Base-by-base conservation (phyloP, 2,888 invertebrate genomes). In the Hypomecis atomaria region DNA sequence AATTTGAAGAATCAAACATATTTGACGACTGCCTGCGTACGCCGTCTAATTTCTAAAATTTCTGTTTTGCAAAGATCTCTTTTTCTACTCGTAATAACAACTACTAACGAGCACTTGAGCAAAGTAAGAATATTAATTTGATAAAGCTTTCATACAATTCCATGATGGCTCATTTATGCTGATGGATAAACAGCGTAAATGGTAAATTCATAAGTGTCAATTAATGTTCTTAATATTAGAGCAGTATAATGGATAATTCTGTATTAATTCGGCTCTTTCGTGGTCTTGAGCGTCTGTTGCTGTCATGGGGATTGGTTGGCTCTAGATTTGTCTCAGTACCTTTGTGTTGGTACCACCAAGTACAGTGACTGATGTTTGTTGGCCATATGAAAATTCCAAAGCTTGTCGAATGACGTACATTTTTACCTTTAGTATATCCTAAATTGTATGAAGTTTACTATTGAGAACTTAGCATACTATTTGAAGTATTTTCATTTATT, bases 101-200 rank as follows among this genome's bases (percentile, higher is more conserved):
- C 43, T 54, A 37, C 38, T 48, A 58, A 58, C 48, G 33, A 37
- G 49, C 37, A 62, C 53, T 53, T 53, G 33, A 40, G 42, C 45
- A 47, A 58, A 42, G 36, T 45, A 49, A n/a, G n/a, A n/a, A n/a
- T 53, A 63, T 55, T 54, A 44, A 59, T 49, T 59, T 44, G 44
- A 55, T 63, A 55, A 63, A 23, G 59, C 55, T 59, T 56, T 47
- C 8, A 56, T 11, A 47, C 57, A 61, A 57, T 61, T 62, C 43
- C 44, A 52, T 42, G 45, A 59, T 38, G 44, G 54, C 58, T 37
- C 52, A 62, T 62, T 67, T 64, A 49, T 48, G 59, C 54, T 70
- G 68, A 70, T 70, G 64, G 66, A 62, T 62, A 66, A 67, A 64
- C 68, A 66, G 49, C 54, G 67, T 70, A 67, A 54, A 64, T 66